A percentile compares a stretch with the other conserved stretches of the same genome.
These are phyloP conservation scores for Cordilura impudica DNA, from an alignment of 2,888 invertebrate species.

Conservation along the genomic window DNA sequence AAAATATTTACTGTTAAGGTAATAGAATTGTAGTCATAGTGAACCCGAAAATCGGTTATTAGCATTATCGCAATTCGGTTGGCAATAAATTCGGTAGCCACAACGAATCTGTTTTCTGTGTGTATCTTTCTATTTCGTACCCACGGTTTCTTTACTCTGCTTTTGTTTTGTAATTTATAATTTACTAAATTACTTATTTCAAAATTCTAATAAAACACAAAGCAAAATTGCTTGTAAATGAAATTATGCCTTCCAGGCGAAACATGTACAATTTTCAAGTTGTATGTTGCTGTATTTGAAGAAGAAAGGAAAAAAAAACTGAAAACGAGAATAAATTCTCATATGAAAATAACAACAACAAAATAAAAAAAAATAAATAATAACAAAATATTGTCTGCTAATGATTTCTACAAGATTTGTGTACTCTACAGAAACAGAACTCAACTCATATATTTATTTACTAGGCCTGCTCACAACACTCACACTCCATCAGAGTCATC, in stretches of 20 bases:
- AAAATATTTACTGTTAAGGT: no score
- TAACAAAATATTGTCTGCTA: constrained; percentile 46
- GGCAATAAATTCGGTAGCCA: no score
- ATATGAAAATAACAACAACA: not conserved
- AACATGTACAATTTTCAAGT: constrained; percentile 26
- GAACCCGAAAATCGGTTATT: no score
- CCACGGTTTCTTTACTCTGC: constrained; percentile 15
- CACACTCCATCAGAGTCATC: not conserved
- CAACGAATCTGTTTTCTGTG: no score
- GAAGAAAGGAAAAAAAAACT: not conserved
- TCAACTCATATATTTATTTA: constrained; percentile 1
- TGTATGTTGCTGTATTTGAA: not conserved
- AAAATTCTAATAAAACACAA: constrained; percentile 36
- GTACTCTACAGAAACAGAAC: constrained; percentile 15
- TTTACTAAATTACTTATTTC: constrained; percentile 30
- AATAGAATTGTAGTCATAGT: no score
- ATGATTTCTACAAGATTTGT: constrained; percentile 51
- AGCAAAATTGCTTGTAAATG: constrained; percentile 52
- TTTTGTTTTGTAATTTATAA: constrained; percentile 6
- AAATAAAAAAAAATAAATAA: not conserved
- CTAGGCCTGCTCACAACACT: constrained; percentile 16
- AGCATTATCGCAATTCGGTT: no score
- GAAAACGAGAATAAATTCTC: constrained; percentile 11
- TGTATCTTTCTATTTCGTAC: constrained; percentile 1
- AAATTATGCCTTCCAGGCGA: constrained; percentile 55